A percentile compares a stretch with the other conserved stretches of the same genome.
Evolutionary conservation across 2,113 vertebrate genomes (phyloP).

Genomic region (Tauraco erythrolophus): DNA sequence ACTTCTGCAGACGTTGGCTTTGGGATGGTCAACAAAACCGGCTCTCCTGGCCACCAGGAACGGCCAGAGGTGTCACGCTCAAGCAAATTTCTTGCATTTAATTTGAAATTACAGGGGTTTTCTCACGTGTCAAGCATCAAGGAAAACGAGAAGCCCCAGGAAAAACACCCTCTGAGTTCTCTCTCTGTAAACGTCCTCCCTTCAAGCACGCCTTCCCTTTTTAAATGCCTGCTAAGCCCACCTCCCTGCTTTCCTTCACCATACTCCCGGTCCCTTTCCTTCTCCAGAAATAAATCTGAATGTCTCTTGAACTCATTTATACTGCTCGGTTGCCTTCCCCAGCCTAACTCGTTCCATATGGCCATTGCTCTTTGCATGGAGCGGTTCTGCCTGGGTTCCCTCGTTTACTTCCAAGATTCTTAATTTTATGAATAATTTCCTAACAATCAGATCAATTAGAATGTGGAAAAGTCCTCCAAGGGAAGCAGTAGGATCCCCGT

Average conservation of each 20-base stretch:
- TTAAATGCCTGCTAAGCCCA: neutral
- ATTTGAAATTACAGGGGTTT: neutral
- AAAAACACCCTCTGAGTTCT: neutral
- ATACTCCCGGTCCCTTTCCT: neutral
- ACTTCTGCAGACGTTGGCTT: neutral
- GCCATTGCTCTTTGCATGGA: neutral
- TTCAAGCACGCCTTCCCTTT: neutral
- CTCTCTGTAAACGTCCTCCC: neutral
- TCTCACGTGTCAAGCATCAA: neutral
- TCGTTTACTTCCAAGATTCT: slow-evolving; percentile 55
- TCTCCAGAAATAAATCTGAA: slow-evolving; percentile 68
- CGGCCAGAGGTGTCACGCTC: neutral
- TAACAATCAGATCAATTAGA: slow-evolving; percentile 76
- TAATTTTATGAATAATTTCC: slow-evolving; percentile 81
- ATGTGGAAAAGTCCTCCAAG: slow-evolving; percentile 57
- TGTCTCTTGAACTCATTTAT: slow-evolving; percentile 73
- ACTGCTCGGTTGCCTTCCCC: slow-evolving; percentile 43
- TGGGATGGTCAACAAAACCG: neutral
- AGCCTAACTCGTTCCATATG: slow-evolving; percentile 74
- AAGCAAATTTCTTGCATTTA: neutral
- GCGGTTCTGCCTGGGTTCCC: slow-evolving; percentile 48
- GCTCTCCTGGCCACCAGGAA: neutral
- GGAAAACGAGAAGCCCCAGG: neutral
- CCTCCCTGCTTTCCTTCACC: neutral
- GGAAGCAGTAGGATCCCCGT: slow-evolving; percentile 51